A percentile compares a stretch with the other conserved stretches of the same genome.
Conservation (phyloP, 2,113 vertebrate genomes). For the Petaurus breviceps region DNA sequence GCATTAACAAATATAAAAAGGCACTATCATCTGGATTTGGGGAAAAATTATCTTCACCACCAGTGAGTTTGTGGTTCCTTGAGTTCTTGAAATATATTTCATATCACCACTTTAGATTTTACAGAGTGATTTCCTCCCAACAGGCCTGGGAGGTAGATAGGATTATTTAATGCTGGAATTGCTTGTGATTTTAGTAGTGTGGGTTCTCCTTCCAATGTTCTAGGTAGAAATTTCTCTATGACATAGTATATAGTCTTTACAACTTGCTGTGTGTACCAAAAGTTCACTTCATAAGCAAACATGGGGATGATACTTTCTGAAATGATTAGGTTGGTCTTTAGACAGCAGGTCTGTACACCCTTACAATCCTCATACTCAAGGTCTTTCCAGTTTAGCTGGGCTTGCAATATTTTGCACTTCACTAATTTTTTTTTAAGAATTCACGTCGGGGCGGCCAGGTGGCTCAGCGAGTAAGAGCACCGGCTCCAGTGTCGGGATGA, state of each 20-base stretch:
- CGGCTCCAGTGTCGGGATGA: too few relatives aligned
- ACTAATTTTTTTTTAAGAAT: too few relatives aligned
- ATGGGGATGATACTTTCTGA: neutral
- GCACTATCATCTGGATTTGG: neutral
- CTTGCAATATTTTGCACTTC: neutral
- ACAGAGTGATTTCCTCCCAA: neutral
- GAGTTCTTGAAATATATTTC: neutral
- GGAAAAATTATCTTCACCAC: neutral
- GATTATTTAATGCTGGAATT: neutral
- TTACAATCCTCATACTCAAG: neutral
- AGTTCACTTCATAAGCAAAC: neutral
- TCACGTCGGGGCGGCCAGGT: too few relatives aligned
- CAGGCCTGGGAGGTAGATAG: neutral
- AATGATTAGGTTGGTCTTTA: neutral
- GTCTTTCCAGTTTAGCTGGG: neutral
- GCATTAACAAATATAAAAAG: neutral
- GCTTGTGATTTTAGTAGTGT: neutral
- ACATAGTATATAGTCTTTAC: too few relatives aligned
- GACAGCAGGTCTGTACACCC: neutral
- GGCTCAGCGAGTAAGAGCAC: too few relatives aligned
- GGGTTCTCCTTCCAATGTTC: too few relatives aligned
- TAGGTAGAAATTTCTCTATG: too few relatives aligned
- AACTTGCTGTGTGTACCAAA: neutral
- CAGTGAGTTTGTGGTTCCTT: neutral
- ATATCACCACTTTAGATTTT: neutral